Conservation (phyloP, 2,113 vertebrate genomes). For the Carassius carassius region DNA sequence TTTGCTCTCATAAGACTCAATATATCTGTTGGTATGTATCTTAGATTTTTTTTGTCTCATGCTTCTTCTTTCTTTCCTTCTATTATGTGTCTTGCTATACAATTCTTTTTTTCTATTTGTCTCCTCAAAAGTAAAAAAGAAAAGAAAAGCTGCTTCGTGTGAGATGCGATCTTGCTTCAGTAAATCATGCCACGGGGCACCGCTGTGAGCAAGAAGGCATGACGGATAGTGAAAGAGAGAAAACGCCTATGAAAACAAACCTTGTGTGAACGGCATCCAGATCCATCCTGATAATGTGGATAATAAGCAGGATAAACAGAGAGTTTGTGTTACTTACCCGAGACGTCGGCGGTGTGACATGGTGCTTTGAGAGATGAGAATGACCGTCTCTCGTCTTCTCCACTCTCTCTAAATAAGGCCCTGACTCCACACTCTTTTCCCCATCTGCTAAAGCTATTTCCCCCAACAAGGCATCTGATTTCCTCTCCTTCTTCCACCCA, state of each 20-base stretch:
- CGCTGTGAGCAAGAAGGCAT: background rate
- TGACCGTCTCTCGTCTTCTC: conserved; percentile 18
- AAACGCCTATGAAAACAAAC: conserved; percentile 4
- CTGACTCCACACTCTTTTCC: conserved; percentile 9
- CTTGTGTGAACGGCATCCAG: background rate
- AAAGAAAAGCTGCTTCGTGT: background rate
- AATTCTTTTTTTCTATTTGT: background rate
- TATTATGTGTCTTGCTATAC: background rate
- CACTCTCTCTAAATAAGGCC: conserved; percentile 32
- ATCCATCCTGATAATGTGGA: background rate
- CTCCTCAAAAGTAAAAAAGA: background rate
- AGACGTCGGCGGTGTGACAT: background rate
- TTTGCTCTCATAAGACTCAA: background rate
- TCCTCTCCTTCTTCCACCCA: conserved; percentile 66
- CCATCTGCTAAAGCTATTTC: conserved; percentile 80
- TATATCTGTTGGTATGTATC: background rate
- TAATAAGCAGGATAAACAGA: conserved; percentile 20
- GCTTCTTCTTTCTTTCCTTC: background rate
- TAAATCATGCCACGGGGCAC: background rate
- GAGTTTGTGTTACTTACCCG: conserved; percentile 40
- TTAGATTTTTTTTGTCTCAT: background rate
- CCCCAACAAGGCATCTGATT: conserved; percentile 77
- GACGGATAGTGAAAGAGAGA: background rate
- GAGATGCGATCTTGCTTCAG: background rate
- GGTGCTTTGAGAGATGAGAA: background rate